Evolutionary conservation across 2,113 vertebrate species (phyloP).

Genomic region (Anoura caudifer): DNA sequence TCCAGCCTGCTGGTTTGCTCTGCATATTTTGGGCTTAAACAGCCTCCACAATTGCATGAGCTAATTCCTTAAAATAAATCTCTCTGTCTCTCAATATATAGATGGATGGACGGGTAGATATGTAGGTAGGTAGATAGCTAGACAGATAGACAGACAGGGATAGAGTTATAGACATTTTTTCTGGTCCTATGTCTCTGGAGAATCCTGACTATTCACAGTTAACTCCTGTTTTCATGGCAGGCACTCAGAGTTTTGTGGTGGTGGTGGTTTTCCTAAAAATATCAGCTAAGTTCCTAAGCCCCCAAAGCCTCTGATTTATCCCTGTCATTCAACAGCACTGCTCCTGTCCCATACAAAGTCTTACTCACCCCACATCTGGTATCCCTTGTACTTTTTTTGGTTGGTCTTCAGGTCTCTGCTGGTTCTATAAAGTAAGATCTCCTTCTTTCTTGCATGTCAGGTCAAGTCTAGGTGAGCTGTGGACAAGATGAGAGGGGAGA

Average conservation of each 20-base stretch:
- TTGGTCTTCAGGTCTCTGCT: not conserved
- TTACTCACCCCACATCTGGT: not conserved
- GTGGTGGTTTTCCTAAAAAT: not conserved
- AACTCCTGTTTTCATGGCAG: not conserved
- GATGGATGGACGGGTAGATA: not conserved
- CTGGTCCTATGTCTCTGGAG: not conserved
- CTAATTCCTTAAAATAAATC: constrained; percentile 18
- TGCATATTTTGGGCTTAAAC: not conserved
- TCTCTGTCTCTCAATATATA: not conserved
- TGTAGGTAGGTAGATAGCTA: not conserved
- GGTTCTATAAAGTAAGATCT: not conserved
- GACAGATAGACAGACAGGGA: not conserved
- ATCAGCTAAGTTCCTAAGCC: not conserved
- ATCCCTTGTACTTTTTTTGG: not conserved
- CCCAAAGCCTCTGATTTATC: not conserved
- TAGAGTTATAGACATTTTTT: not conserved
- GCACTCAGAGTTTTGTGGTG: not conserved
- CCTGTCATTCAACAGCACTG: not conserved
- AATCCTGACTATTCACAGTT: not conserved
- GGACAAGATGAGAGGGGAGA: not conserved
- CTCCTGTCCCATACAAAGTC: not conserved
- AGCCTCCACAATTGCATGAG: not conserved
- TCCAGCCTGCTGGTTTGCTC: not conserved
- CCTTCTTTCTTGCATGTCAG: not conserved
- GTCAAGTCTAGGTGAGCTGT: not conserved